Base-by-base conservation (phyloP, 2,113 vertebrate species). In the Erythrolamprus reginae region DNA sequence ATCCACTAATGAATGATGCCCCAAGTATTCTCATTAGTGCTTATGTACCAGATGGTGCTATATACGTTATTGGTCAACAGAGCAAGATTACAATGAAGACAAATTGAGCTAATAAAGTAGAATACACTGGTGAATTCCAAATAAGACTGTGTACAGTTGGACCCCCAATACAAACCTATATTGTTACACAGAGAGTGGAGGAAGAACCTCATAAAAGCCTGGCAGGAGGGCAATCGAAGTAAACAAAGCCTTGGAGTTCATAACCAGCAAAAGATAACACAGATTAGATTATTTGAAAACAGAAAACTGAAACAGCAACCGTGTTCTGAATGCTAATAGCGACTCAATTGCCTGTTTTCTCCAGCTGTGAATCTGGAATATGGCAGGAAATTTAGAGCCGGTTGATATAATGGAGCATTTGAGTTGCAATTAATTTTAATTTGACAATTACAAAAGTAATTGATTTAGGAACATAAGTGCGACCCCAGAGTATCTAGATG, bases 361-460 rank as follows among this genome's bases (percentile, higher is more conserved):
- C 50, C 89, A 90, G 82, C 86, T 53, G 82, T 28, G 82, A 91
- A 86, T 48, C 82, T 90, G 89, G 84, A 85, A 89, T 91, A 87
- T 89, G 84, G 33, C 0, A 77, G 70, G 45, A 94, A 92, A 92
- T 93, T 89, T 77, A 90, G 84, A 52, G 42, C 82, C 88, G 89
- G 53, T 50, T 42, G 92, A 70, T 94, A 90, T 33, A 93, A 82
- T 89, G 17, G 88, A 9, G 77, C 90, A 82, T 56, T 6, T 91
- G 89, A 92, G 92, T 89, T 93, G 89, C 85, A 88, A 87, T 91
- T 84, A 93, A 86, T 82, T 91, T 92, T 84, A n/a, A 77, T 93
- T 93, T 89, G 90, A 93, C 91, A 89, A 84, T 50, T 92, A 86
- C 90, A 92, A 92, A 91, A 10, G 48, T 45, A 94, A 92, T 90